Evolutionary conservation across 53 echinoderm and acorn worm genomes (phyloP), one percentile per base, ranked within the genome.

Genomic region (Patiria pectinifera): DNA sequence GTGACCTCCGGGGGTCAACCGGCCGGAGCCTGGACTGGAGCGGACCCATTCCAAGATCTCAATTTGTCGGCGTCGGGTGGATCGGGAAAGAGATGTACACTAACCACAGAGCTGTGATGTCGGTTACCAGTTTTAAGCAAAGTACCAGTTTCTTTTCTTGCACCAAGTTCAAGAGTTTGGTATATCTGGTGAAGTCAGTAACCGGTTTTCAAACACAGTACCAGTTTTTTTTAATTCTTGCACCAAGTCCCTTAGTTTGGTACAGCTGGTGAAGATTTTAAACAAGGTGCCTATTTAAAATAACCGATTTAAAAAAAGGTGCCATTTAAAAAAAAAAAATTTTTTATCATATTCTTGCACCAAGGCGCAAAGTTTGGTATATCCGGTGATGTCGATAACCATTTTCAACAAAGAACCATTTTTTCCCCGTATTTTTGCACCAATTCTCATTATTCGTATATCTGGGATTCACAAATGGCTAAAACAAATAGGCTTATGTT

Each of bases 61-160:
- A 69, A 77, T 14, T 3, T 87, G 87, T 53, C 66, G 21, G 69
- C 69, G 11, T 46, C 69, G 0, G 81, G 81, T 4, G 81, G 90
- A 4, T 70, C 90, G 0, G 71, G 90, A 63, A 90, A 90, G 46
- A 62, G 69, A 69, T 90, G 90, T 48, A 90, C 90, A 7, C 81
- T 90, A 48, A 90, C 90, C 13, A 90, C 90, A 10, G 90, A 90
- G 69, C 90, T 90, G 90, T 90, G 80, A 80, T 63, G 78, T 79
- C 24, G 22, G 19, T 74, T 74, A 23, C 24, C 74, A 74, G 23
- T 74, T 74, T 23, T 21, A 23, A 23, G 21, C 22, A 24, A 24
- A 23, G 22, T 74, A 74, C 74, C 53, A 53, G 5, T 53, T 53
- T 53, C 53, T 53, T 8, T 53, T 53, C 53, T 53, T 53, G 53